Percentiles rank a stretch among this genome's conserved stretches.
These are phyloP conservation scores for Linepithema humile DNA, from an alignment of 1,140 invertebrate species.

Conservation along the genomic window DNA sequence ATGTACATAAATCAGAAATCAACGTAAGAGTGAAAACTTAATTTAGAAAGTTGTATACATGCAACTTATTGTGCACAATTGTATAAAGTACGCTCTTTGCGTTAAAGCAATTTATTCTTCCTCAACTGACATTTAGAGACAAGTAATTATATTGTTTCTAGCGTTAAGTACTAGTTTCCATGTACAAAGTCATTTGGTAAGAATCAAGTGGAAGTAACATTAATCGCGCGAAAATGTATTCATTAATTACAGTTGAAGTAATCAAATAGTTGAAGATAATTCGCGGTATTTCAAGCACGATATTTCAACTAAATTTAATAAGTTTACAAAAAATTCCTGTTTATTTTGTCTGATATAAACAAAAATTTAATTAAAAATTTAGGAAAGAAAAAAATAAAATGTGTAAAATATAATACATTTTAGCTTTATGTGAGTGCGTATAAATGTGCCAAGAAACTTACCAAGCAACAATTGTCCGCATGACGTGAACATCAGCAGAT, in stretches of 20 bases:
- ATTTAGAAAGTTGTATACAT: constrained; percentile 65
- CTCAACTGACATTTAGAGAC: neutral
- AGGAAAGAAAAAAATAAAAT: too few species aligned
- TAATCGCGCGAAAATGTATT: neutral
- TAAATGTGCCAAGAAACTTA: constrained; percentile 56
- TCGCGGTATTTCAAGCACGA: too few species aligned
- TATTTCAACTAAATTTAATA: too few species aligned
- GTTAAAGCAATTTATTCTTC: neutral
- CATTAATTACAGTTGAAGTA: neutral
- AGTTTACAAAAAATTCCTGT: too few species aligned
- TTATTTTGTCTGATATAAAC: too few species aligned
- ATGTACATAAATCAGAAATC: constrained; percentile 53
- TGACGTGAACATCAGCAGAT: constrained; percentile 80
- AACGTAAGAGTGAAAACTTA: constrained; percentile 68
- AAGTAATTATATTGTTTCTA: neutral
- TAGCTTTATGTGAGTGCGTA: neutral
- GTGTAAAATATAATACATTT: neutral
- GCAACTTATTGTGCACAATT: constrained; percentile 41
- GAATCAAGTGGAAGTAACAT: neutral
- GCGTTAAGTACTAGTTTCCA: neutral
- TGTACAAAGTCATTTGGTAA: neutral
- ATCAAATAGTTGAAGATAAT: neutral
- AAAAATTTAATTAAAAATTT: too few species aligned
- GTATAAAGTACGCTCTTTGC: constrained; percentile 16
- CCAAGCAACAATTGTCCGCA: constrained; percentile 81